Conservation (phyloP, 2,797 vertebrate genomes). For the Erethizon dorsatum region DNA sequence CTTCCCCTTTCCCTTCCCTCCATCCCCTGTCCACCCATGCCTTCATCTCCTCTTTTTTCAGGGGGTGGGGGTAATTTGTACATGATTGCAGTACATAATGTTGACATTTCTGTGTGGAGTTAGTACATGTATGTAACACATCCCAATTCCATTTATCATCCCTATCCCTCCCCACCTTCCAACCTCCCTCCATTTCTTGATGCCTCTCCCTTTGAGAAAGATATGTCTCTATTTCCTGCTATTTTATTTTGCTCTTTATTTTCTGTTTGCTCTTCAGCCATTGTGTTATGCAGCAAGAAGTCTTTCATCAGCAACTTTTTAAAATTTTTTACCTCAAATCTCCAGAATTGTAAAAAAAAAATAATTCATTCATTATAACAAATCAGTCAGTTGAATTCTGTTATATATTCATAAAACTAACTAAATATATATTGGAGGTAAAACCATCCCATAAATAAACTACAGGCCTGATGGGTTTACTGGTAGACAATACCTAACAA, state of each 20-base stretch:
- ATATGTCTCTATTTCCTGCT: neutral
- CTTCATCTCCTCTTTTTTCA: neutral
- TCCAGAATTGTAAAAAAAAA: neutral
- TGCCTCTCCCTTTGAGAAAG: neutral
- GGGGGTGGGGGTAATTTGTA: neutral
- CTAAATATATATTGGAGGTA: neutral
- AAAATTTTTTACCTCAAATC: neutral
- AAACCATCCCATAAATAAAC: neutral
- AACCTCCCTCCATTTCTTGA: neutral
- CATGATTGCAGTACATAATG: neutral
- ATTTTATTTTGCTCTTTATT: neutral
- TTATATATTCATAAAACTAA: neutral
- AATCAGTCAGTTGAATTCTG: neutral
- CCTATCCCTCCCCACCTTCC: neutral
- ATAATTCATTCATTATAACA: neutral
- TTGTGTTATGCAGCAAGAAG: neutral
- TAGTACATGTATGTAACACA: too few relatives aligned
- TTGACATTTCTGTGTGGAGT: neutral
- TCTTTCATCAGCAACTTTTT: neutral
- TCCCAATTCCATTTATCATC: neutral
- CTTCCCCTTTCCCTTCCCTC: neutral
- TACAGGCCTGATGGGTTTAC: neutral
- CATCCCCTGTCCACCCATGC: neutral
- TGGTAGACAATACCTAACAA: neutral
- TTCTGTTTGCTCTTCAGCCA: neutral